Evolutionary conservation across 2,888 invertebrate species (phyloP).

Genomic region (Eupithecia dodoneata): DNA sequence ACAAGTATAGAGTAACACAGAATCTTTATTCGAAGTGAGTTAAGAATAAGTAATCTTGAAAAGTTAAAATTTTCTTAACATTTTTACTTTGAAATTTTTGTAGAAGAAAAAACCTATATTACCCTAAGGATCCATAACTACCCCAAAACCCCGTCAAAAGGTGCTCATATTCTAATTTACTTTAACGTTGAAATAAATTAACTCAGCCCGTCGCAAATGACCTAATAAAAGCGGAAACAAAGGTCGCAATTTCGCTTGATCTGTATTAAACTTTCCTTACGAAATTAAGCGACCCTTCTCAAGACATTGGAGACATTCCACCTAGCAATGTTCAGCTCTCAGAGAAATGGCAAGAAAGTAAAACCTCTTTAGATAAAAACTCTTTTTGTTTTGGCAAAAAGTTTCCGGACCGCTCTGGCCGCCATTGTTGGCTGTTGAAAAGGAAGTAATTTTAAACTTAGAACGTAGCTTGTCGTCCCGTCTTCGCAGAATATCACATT

Average conservation of each 20-base stretch:
- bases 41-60: background rate
- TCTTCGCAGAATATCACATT: slow-evolving; percentile 47
- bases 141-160: background rate
- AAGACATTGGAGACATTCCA: slow-evolving; percentile 24
- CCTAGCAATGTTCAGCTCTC: slow-evolving; percentile 15
- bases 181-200: slow-evolving; percentile 19
- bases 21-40: background rate
- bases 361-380: slow-evolving; percentile 37
- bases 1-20: background rate
- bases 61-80: background rate
- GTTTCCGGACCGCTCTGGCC: slow-evolving; percentile 41
- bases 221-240: slow-evolving; percentile 21
- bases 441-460: slow-evolving; percentile 66
- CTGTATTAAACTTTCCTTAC: slow-evolving; percentile 25
- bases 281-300: slow-evolving; percentile 30
- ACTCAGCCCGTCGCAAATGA: slow-evolving; percentile 8
- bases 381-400: slow-evolving; percentile 41
- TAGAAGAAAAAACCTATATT: background rate
- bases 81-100: background rate
- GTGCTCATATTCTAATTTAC: background rate
- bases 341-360: slow-evolving; percentile 21
- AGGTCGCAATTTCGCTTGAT: slow-evolving; percentile 20
- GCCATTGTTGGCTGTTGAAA: slow-evolving; percentile 57
- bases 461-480: slow-evolving; percentile 44
- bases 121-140: background rate